Evolutionary conservation across 2,113 vertebrate species (phyloP).

Genomic region (Alethe diademata): DNA sequence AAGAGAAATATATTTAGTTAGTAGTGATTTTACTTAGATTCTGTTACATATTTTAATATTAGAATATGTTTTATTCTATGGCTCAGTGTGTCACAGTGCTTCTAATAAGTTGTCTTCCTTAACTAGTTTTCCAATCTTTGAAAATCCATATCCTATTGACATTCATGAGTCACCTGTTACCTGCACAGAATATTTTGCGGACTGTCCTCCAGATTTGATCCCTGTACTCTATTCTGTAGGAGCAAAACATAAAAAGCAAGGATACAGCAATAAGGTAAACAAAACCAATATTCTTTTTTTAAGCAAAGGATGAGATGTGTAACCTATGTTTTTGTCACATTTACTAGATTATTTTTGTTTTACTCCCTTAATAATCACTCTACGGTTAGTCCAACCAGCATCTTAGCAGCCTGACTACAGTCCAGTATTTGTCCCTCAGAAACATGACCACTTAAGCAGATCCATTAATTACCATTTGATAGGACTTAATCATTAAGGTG

Average conservation of each 20-base stretch:
- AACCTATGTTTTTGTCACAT: background rate
- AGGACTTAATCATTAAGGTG: background rate
- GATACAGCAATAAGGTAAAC: slow-evolving; percentile 95
- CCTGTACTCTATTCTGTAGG: slow-evolving; percentile 96
- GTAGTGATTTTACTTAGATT: background rate
- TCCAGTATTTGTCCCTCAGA: background rate
- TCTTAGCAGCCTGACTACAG: background rate
- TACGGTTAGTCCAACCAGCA: background rate
- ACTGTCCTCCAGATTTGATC: slow-evolving; percentile 95
- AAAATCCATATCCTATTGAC: slow-evolving; percentile 98
- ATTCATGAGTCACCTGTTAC: slow-evolving; percentile 98
- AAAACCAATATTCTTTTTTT: background rate
- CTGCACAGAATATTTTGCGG: slow-evolving; percentile 95
- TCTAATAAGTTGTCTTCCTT: slow-evolving; percentile 71
- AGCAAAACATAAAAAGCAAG: slow-evolving; percentile 96
- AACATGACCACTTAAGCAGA: background rate
- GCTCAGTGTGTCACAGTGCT: slow-evolving; percentile 37
- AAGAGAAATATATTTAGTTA: background rate
- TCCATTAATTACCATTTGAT: background rate
- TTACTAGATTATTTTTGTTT: background rate
- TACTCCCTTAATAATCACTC: background rate
- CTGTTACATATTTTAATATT: background rate
- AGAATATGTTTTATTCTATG: slow-evolving; percentile 5
- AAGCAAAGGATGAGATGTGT: background rate
- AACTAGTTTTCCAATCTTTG: slow-evolving; percentile 96